Evolutionary conservation across 2,797 vertebrate genomes (phyloP).

Genomic region (Ciconia nigra): DNA sequence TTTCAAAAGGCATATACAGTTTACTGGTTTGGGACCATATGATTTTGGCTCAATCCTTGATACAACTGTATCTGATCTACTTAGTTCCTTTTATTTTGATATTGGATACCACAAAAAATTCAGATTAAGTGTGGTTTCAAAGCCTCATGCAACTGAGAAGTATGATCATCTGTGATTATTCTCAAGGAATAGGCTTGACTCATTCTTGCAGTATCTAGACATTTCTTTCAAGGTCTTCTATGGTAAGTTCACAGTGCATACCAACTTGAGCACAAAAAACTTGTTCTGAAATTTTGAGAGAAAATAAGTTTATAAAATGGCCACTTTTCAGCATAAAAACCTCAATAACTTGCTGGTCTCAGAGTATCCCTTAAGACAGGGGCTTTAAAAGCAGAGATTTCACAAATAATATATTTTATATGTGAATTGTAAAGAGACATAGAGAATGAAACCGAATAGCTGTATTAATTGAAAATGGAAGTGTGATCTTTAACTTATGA

Average conservation of each 20-base stretch:
- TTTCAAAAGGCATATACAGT: neutral
- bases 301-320: neutral
- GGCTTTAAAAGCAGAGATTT: neutral
- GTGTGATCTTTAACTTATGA: neutral
- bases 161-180: neutral
- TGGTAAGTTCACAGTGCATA: neutral
- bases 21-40: neutral
- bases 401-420: neutral
- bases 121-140: neutral
- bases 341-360: neutral
- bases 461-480: neutral
- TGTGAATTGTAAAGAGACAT: neutral
- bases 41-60: neutral
- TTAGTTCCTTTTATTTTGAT: neutral
- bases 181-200: neutral
- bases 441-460: neutral
- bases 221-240: neutral
- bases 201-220: neutral
- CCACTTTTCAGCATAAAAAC: neutral
- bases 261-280: neutral
- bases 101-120: neutral
- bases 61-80: neutral
- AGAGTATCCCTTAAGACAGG: neutral
- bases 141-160: neutral
- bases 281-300: neutral